Evolutionary conservation across 2,888 invertebrate species (phyloP), one percentile per base, ranked within the genome.

Genomic region (Rugalucina vietnamica): DNA sequence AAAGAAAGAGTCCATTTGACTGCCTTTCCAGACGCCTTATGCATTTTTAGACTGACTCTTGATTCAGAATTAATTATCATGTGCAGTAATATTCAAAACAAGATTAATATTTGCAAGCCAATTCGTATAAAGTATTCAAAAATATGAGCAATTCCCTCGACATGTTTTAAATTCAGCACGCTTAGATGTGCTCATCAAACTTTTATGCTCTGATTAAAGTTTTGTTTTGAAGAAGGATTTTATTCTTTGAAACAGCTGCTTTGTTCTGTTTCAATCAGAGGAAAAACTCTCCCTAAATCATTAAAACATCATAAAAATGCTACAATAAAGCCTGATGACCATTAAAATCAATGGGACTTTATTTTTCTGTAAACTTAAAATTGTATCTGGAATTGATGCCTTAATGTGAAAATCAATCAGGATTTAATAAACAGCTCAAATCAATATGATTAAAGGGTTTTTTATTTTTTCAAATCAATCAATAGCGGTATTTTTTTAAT

Each of bases 361-460:
- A 87, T 85, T 87, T 82, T 80, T 81, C 76, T 76, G 49, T 57
- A 49, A 75, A 60, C n/a, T 75, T 77, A 32, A 49, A 75, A 75
- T 65, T 65, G 65, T 65, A 29, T 65, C 65, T 65, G 65, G 65
- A 65, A 65, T 65, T 34, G 65, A 3, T 24, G 29, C 65, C 74
- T 49, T 82, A 82, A 85, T 78, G 77, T 74, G 69, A 81, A 85
- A 88, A 85, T 85, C 85, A 85, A 85, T 85, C n/a, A 29, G 81
- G 85, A 85, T 87, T 87, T 87, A 84, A 87, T 87, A 87, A 87
- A 82, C 76, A 80, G 76, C 84, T 74, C 76, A 80, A 84, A 87
- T 87, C 87, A 84, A 87, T 87, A 72, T 24, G 80, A 84, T 87
- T 65, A 65, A 65, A 65, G 65, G 65, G 27, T 65, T 34, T 60